These are phyloP conservation scores for human DNA, from an alignment of 2,113 vertebrate genomes.

Conservation along the genomic window DNA sequence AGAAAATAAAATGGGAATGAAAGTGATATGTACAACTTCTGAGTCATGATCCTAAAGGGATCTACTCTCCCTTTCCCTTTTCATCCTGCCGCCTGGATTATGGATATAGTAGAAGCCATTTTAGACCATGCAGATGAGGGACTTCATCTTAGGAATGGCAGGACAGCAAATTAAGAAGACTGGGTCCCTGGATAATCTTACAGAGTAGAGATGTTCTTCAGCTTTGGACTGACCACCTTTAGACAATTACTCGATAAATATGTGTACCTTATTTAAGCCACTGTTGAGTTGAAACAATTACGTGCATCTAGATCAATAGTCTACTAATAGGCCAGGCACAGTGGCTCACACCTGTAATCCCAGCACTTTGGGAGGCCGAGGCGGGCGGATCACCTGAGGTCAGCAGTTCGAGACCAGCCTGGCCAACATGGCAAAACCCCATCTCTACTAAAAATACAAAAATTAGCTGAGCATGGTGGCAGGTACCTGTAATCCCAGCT, in stretches of 20 bases:
- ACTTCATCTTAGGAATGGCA: background rate
- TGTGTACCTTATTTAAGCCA: background rate
- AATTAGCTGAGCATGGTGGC: no score
- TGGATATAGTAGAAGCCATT: background rate
- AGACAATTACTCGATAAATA: background rate
- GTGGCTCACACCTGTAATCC: no score
- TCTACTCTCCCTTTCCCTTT: background rate
- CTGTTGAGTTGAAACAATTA: background rate
- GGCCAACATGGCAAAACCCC: no score
- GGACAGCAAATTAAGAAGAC: background rate
- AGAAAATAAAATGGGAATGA: background rate
- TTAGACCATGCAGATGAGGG: background rate
- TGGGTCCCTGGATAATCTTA: background rate
- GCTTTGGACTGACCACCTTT: background rate
- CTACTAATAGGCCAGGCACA: background rate
- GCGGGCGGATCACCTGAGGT: no score
- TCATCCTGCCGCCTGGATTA: background rate
- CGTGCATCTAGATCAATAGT: background rate
- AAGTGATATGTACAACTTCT: background rate
- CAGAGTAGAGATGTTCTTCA: background rate
- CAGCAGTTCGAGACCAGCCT: no score
- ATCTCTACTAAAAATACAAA: no score
- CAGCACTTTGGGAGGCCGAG: no score
- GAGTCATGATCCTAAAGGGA: background rate
- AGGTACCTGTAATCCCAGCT: no score